Evolutionary conservation across 2,888 invertebrate genomes (phyloP).

Genomic region (Eupeodes latifasciatus): DNA sequence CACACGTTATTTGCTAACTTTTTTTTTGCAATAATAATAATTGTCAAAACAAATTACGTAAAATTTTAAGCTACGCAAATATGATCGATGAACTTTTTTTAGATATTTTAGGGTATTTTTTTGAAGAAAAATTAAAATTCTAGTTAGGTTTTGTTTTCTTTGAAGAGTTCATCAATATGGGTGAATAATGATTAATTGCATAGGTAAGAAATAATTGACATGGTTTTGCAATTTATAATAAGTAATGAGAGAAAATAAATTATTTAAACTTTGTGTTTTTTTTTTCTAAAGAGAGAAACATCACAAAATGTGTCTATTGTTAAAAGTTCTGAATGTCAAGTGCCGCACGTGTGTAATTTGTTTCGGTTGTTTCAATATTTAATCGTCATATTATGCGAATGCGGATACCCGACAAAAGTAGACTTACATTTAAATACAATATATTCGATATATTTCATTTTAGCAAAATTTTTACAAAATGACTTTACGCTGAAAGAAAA

Average conservation of each 20-base stretch:
- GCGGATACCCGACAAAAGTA: not conserved
- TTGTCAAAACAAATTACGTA: constrained; percentile 23
- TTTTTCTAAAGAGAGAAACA: not conserved
- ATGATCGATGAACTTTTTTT: no score
- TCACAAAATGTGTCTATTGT: not conserved
- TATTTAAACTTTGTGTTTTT: not conserved
- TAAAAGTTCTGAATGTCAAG: not conserved
- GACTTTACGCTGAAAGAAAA: no score
- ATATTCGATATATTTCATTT: no score
- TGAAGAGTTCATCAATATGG: not conserved
- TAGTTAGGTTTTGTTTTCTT: not conserved
- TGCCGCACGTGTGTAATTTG: not conserved
- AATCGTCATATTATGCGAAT: not conserved
- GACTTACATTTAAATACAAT: no score
- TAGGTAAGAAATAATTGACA: not conserved
- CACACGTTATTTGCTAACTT: not conserved
- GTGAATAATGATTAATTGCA: not conserved
- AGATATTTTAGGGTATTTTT: no score
- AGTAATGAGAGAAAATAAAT: not conserved
- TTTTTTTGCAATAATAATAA: constrained; percentile 16
- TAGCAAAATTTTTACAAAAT: no score
- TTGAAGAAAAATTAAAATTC: no score
- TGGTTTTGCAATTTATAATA: not conserved
- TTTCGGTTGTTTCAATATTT: constrained; percentile 5
- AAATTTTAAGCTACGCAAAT: not conserved